Base-by-base conservation (phyloP, 1,140 invertebrate species). In the Rhyacophila brunnea region DNA sequence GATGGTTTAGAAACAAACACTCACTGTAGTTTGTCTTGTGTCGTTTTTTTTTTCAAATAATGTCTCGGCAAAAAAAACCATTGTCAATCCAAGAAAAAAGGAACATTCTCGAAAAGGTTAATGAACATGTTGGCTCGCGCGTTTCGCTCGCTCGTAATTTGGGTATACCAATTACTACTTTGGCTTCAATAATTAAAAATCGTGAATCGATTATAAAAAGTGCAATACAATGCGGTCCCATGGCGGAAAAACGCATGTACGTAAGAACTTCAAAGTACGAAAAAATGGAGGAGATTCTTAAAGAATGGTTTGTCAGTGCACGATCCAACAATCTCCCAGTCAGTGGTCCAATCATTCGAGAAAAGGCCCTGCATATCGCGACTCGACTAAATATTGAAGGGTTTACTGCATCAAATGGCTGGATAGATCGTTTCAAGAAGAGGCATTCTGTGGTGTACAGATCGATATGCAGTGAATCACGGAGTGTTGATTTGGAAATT, bases 391-490 rank as follows among this genome's bases (percentile, higher is more conserved):
- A 46, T 3, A 55, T 55, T n/a, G 3, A 23, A 19, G 43, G 32
- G 7, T 57, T 57, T 13, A 57, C 23, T 6, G 45, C 28, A 1
- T 57, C 54, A 17, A 57, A 57, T 38, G 45, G 54, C 11, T 49
- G 54, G 34, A 55, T 45, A 9, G 53, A 55, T 35, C 7, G 53
- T 9, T 57, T 57, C 18, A 48, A 57, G 15, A 48, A 48, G 13
- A 14, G 54, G 1, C 45, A 57, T 20, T 48, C 47, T 40, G 32
- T 57, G 5, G 43, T 48, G 1, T 57, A 40, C 19, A 55, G 14
- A 23, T 23, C 35, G 13, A 14, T 42, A 19, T 52, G 32, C 9
- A 18, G 38, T 0, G 36, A 52, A 52, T n/a, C 9, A 1, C 35
- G n/a, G 7, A 52, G 49, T 23, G 3, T 5, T 28, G 23, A 28